These are phyloP conservation scores for Peromyscus attwateri DNA, from an alignment of 2,797 vertebrate species.

Conservation along the genomic window DNA sequence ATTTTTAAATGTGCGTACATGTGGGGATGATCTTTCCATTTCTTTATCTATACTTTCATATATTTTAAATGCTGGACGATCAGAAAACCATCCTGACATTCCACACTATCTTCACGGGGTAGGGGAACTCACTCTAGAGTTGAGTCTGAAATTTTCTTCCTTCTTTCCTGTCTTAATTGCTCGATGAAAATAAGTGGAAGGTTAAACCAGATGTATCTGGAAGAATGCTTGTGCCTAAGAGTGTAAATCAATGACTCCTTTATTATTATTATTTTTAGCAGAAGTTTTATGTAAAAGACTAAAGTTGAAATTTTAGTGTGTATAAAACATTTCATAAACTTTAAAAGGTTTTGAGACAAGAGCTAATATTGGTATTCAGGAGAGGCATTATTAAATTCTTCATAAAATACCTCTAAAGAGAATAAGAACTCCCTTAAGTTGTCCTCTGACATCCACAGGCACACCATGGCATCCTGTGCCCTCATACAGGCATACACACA, in stretches of 20 bases:
- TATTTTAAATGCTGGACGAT: not conserved
- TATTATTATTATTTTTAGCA: not conserved
- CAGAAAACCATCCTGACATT: not conserved
- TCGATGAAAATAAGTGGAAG: not conserved
- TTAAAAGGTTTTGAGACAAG: conserved; percentile 59
- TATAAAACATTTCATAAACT: conserved; percentile 48
- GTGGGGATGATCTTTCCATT: not conserved
- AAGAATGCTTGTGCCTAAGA: not conserved
- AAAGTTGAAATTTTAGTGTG: conserved; percentile 28
- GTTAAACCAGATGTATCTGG: not conserved
- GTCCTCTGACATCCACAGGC: not conserved
- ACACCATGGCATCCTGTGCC: not conserved
- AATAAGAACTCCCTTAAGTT: not conserved
- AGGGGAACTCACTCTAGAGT: not conserved
- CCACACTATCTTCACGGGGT: not conserved
- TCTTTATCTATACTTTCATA: conserved; percentile 1
- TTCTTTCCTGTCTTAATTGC: not conserved
- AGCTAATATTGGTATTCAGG: conserved; percentile 17
- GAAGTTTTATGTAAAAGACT: not conserved
- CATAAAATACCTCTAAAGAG: not conserved
- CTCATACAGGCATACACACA: not conserved
- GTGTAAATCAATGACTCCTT: not conserved
- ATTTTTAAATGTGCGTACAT: conserved; percentile 44
- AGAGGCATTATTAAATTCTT: conserved; percentile 36
- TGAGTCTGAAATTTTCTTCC: not conserved